These are phyloP conservation scores for Eupsilia transversa DNA, from an alignment of 2,888 invertebrate genomes.

Conservation along the genomic window DNA sequence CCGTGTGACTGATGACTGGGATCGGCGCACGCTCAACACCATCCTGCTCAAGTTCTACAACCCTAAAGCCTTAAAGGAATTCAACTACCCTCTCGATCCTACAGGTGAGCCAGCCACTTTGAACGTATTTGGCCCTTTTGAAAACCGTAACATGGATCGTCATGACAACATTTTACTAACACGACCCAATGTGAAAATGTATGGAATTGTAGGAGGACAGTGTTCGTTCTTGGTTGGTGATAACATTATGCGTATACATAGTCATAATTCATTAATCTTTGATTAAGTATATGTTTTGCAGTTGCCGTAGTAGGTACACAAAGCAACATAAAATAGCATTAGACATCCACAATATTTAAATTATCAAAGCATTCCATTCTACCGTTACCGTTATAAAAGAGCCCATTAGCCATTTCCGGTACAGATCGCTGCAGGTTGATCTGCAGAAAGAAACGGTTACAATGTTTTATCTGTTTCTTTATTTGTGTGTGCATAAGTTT, in stretches of 20 bases:
- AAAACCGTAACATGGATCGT: not conserved
- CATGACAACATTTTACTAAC: not conserved
- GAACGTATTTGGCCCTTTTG: not conserved
- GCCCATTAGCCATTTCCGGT: not conserved
- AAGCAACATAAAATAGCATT: not conserved
- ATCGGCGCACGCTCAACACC: slow-evolving; percentile 95
- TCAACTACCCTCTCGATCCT: slow-evolving; percentile 93
- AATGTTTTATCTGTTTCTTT: not conserved
- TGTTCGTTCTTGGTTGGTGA: not conserved
- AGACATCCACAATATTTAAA: not conserved
- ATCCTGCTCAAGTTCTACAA: slow-evolving; percentile 95
- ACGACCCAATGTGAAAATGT: not conserved
- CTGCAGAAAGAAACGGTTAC: not conserved
- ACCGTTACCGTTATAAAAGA: not conserved
- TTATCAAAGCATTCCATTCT: not conserved
- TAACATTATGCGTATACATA: not conserved
- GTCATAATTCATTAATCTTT: not conserved
- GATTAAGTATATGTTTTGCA: not conserved
- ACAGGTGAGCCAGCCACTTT: slow-evolving; percentile 81
- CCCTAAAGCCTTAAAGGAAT: slow-evolving; percentile 91
- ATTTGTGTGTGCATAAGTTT: not conserved
- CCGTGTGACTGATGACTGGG: slow-evolving; percentile 98
- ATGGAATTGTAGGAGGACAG: not conserved
- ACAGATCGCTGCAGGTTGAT: not conserved
- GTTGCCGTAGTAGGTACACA: not conserved